These are phyloP conservation scores for Clarias magur DNA, from an alignment of 2,113 vertebrate species.

Conservation along the genomic window DNA sequence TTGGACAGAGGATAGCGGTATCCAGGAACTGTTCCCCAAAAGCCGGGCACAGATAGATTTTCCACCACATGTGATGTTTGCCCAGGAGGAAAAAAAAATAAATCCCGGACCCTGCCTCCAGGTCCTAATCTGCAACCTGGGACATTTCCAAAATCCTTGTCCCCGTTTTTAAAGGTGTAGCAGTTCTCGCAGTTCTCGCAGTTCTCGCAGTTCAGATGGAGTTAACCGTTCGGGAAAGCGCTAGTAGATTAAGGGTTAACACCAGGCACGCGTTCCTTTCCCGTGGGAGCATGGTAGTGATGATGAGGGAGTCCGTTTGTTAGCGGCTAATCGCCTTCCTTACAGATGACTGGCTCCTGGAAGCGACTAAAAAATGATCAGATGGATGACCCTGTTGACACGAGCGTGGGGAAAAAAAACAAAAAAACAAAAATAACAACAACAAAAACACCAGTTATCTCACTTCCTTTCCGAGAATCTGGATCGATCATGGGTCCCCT, in stretches of 20 bases:
- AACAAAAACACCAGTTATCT: constrained; percentile 61
- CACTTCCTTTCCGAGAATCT: constrained; percentile 73
- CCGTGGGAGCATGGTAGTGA: constrained; percentile 48
- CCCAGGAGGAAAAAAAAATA: neutral
- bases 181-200: neutral
- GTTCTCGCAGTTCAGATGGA: neutral
- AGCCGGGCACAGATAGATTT: neutral
- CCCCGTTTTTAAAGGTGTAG: neutral
- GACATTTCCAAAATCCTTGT: neutral
- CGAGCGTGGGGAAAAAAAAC: constrained; percentile 50
- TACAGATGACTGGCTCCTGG: constrained; percentile 66
- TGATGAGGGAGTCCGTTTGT: constrained; percentile 58
- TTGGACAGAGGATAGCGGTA: neutral
- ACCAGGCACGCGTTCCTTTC: constrained; percentile 49
- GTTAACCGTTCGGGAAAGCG: neutral
- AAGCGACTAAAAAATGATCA: constrained; percentile 63
- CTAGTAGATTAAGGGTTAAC: constrained; percentile 44
- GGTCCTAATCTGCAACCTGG: neutral
- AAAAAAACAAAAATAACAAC: constrained; percentile 43
- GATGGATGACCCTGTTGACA: constrained; percentile 62
- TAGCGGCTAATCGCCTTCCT: constrained; percentile 69
- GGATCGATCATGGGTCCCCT: constrained; percentile 7
- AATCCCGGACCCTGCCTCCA: neutral
- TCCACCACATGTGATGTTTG: neutral
- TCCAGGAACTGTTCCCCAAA: neutral